Percentiles rank a stretch among this genome's conserved stretches.
These are phyloP conservation scores for Cryptocephalus moraei DNA, from an alignment of 2,888 invertebrate species.

Conservation along the genomic window DNA sequence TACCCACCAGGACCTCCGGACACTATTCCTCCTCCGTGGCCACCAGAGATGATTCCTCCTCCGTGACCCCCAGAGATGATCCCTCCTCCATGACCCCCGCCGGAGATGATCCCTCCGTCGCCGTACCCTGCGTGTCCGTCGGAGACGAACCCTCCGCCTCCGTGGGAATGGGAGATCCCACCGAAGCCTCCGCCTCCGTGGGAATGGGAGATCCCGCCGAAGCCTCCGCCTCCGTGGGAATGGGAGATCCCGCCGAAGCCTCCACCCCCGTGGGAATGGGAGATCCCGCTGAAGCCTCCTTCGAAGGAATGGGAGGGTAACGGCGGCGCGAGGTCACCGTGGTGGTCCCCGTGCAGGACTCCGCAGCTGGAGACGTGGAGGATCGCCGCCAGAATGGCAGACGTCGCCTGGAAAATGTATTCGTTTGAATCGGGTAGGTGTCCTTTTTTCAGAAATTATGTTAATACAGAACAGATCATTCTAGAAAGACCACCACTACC, in stretches of 20 bases:
- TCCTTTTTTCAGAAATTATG: too few relatives aligned
- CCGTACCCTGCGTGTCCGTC: neutral
- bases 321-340: constrained; percentile 21
- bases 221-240: neutral
- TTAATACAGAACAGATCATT: too few relatives aligned
- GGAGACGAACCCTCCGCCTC: neutral
- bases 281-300: constrained; percentile 4
- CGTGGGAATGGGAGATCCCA: neutral
- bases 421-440: too few relatives aligned
- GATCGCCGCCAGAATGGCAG: neutral
- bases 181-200: constrained; percentile 1
- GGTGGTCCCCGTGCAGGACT: constrained; percentile 15
- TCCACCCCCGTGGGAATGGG: neutral
- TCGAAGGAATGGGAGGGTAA: constrained; percentile 12
- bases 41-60: neutral
- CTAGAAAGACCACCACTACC: too few relatives aligned
- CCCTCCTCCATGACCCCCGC: constrained; percentile 2
- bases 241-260: neutral
- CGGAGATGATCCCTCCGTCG: constrained; percentile 1
- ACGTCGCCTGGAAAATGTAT: too few relatives aligned
- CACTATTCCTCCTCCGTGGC: neutral
- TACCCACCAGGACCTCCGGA: neutral
- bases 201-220: constrained; percentile 1
- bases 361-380: constrained; percentile 21
- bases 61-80: constrained; percentile 1